Evolutionary conservation across 1,140 invertebrate species (phyloP), one percentile per base, ranked within the genome.

Genomic region (Hyphantria cunea): DNA sequence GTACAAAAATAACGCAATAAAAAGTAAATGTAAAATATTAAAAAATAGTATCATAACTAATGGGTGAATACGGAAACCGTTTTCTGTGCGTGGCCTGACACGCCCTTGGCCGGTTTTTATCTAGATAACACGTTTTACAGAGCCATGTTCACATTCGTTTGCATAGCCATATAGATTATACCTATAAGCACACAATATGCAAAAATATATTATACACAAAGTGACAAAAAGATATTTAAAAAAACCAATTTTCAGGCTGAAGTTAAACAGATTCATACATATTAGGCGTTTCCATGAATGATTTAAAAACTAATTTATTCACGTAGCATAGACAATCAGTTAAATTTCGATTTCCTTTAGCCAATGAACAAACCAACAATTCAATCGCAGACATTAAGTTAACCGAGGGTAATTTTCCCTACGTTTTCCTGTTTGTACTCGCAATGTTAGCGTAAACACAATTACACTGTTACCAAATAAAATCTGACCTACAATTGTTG

Each of bases 321-420:
- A 14, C 37, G 14, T 39, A 39, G 12, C 15, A 39, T 52, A 39
- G 13, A 52, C 50, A 13, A 56, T 56, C 53, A 45, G 41, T 47
- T 45, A 34, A 45, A 56, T 56, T 48, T 58, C 44, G 33, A 51
- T 60, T 59, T 60, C 37, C 47, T 42, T 50, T 44, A 44, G 48
- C n/a, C 25, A 31, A 50, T 6, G 48, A 41, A 49, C 15, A 39
- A 61, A 33, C 32, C 51, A 61, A 52, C 49, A 45, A 52, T 61
- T 52, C 49, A 60, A 61, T 52, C 41, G 58, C 34, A 52, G 39
- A 44, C 49, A 61, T 61, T 61, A 58, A 51, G 10, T 52, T 44
- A 52, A 61, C 49, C 41, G 14, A 7, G 9, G 31, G 49, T 61
- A 52, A 61, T 61, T 60, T 32, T 13, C 42, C 41, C 39, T 42